A percentile compares a stretch with the other conserved stretches of the same genome.
Conservation (phyloP, 2,888 invertebrate genomes). For the Ceraclea dissimilis region DNA sequence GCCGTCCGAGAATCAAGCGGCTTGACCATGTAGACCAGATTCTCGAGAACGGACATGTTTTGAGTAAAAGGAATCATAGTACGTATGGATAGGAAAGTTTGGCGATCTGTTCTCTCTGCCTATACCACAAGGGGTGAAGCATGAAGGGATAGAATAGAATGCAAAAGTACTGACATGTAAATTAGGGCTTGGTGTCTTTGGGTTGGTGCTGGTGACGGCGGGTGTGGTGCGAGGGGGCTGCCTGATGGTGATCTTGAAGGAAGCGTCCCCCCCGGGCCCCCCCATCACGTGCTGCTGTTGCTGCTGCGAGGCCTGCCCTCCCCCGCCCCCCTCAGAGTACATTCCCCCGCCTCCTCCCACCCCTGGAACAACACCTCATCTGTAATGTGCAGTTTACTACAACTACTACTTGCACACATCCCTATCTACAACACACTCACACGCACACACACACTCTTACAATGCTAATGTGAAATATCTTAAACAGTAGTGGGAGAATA, state of each 20-base stretch:
- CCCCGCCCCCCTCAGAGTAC: conserved; percentile 2
- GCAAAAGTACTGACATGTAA: conserved; percentile 55
- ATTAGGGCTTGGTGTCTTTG: conserved; percentile 78
- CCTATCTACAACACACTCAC: not conserved
- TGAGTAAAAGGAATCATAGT: too few relatives aligned
- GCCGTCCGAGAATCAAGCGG: too few relatives aligned
- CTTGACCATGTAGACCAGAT: too few relatives aligned
- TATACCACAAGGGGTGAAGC: too few relatives aligned
- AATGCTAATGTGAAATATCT: too few relatives aligned
- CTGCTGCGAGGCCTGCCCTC: not conserved
- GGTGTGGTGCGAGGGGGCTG: conserved; percentile 28
- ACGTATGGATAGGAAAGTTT: too few relatives aligned
- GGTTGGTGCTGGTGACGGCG: conserved; percentile 70
- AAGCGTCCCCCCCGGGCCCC: conserved; percentile 29
- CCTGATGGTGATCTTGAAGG: conserved; percentile 61
- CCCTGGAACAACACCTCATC: not conserved
- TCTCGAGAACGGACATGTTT: too few relatives aligned
- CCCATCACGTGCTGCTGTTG: not conserved
- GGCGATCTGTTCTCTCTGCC: too few relatives aligned
- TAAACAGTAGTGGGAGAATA: too few relatives aligned
- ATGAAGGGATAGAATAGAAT: too few relatives aligned
- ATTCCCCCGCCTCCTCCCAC: conserved; percentile 2
- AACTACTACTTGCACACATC: not conserved
- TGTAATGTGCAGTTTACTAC: not conserved
- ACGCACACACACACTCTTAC: too few relatives aligned